A percentile compares a stretch with the other conserved stretches of the same genome.
phyloP scores from a whole-genome alignment of 2,797 vertebrate species.

The Syngnathus rostellatus region DNA sequence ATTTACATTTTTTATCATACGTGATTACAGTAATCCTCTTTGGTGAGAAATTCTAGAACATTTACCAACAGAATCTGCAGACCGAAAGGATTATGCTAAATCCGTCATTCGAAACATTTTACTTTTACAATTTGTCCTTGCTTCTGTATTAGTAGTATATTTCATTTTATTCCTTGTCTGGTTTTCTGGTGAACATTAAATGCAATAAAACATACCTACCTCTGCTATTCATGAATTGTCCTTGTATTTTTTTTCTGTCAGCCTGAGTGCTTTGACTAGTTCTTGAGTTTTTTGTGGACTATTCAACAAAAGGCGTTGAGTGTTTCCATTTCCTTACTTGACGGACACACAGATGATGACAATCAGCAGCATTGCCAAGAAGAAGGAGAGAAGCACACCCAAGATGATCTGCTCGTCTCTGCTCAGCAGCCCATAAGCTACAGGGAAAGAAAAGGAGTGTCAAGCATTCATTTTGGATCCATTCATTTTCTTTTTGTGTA shows the following conservation, averaged over 20 bases:
- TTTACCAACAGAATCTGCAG: neutral
- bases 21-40: too few relatives aligned
- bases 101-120: neutral
- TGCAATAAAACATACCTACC: neutral
- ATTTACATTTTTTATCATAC: too few relatives aligned
- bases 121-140: neutral
- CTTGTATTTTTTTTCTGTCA: neutral
- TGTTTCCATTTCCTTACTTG: slow-evolving; percentile 70
- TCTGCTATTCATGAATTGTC: neutral
- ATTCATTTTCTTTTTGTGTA: neutral
- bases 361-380: slow-evolving; percentile 82
- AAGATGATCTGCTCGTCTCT: slow-evolving; percentile 88
- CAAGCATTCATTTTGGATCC: neutral
- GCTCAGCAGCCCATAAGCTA: slow-evolving; percentile 78
- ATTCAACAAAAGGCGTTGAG: neutral
- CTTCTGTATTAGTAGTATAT: neutral
- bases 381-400: slow-evolving; percentile 85
- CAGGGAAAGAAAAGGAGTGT: neutral
- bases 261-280: slow-evolving; percentile 1
- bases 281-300: neutral
- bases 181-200: too few relatives aligned
- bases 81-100: neutral
- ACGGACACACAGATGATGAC: slow-evolving; percentile 84
- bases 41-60: neutral
- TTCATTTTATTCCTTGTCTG: neutral